Evolutionary conservation across 1,140 invertebrate species (phyloP).

Genomic region (Wiebesia pumilae): DNA sequence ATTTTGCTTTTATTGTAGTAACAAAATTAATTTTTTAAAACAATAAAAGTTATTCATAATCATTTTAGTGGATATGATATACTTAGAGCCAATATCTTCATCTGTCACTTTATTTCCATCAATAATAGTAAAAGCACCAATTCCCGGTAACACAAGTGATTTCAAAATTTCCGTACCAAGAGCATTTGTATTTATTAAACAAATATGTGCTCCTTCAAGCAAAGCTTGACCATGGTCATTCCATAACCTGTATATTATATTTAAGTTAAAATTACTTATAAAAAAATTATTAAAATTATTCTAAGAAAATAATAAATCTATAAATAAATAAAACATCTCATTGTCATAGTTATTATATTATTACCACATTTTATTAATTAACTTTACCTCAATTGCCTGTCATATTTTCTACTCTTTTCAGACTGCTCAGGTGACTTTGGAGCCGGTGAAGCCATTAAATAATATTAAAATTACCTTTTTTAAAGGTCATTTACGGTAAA

Average conservation of each 20-base stretch:
- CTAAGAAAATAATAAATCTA: background rate
- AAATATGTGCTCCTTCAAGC: slow-evolving; percentile 92
- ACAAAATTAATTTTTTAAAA: too few species aligned
- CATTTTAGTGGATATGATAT: slow-evolving; percentile 57
- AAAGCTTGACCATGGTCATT: slow-evolving; percentile 96
- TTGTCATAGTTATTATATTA: slow-evolving; percentile 40
- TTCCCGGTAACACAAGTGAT: slow-evolving; percentile 93
- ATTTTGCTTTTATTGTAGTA: background rate
- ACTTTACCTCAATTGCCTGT: slow-evolving; percentile 86
- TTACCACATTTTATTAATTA: slow-evolving; percentile 24
- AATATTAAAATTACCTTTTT: background rate
- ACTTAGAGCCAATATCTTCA: slow-evolving; percentile 96
- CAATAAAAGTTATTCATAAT: slow-evolving; percentile 1
- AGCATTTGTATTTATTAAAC: slow-evolving; percentile 95
- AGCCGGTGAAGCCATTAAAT: slow-evolving; percentile 82
- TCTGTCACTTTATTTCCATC: slow-evolving; percentile 91
- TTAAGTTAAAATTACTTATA: background rate
- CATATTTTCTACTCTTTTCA: slow-evolving; percentile 89
- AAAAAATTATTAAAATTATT: background rate
- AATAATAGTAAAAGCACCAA: slow-evolving; percentile 97
- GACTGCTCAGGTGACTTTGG: slow-evolving; percentile 88
- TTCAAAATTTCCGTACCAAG: slow-evolving; percentile 97
- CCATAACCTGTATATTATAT: slow-evolving; percentile 84
- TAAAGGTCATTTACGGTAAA: background rate
- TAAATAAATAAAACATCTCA: background rate